These are phyloP conservation scores for Glareola pratincola DNA, from an alignment of 2,113 vertebrate species.

Conservation along the genomic window DNA sequence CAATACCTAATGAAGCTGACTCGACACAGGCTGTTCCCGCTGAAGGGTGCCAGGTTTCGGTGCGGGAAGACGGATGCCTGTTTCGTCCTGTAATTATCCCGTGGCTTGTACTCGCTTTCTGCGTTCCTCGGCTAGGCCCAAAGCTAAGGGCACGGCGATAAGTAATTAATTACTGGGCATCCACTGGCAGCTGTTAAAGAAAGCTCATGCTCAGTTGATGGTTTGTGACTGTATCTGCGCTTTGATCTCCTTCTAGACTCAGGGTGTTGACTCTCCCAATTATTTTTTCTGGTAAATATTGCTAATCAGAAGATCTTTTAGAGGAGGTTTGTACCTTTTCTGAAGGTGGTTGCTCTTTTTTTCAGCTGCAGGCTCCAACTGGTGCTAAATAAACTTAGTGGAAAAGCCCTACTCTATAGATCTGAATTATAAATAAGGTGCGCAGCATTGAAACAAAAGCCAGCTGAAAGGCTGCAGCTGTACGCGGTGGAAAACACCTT, in stretches of 20 bases:
- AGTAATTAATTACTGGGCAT: conserved; percentile 34
- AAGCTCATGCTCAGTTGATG: neutral
- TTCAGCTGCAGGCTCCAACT: neutral
- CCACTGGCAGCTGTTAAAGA: neutral
- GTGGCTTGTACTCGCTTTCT: neutral
- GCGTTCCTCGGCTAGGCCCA: neutral
- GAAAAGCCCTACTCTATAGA: conserved; percentile 18
- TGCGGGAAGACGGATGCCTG: conserved; percentile 79
- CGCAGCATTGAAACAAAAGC: neutral
- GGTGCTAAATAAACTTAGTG: conserved; percentile 7
- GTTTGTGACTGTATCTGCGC: neutral
- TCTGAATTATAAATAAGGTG: neutral
- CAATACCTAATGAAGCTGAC: conserved; percentile 80
- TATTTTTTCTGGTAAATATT: neutral
- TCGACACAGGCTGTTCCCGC: conserved; percentile 74
- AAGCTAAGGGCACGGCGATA: neutral
- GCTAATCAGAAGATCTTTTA: neutral
- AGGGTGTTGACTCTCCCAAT: neutral
- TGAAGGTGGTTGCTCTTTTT: neutral
- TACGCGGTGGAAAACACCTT: neutral
- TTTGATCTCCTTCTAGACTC: neutral
- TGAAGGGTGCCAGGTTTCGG: conserved; percentile 70
- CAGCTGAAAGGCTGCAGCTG: neutral
- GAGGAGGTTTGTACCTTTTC: neutral
- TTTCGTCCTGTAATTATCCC: conserved; percentile 82